A percentile compares a stretch with the other conserved stretches of the same genome.
Conservation (phyloP, 2,888 invertebrate species). For the Toxonevra muliebris region DNA sequence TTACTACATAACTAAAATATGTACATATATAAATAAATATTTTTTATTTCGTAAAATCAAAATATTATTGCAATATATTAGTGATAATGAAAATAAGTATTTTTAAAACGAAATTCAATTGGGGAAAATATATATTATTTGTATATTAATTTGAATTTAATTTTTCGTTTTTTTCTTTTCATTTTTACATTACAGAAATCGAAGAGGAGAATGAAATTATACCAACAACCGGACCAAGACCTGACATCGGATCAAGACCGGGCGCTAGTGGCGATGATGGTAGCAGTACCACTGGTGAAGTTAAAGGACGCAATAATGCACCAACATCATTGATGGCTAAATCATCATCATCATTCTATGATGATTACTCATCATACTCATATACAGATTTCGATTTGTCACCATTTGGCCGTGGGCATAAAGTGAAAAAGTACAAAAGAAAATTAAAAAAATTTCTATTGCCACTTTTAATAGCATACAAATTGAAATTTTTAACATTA, state of each 20-base stretch:
- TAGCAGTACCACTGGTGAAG: slow-evolving; percentile 42
- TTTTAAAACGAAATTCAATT: too few species aligned
- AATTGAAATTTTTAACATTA: slow-evolving; percentile 81
- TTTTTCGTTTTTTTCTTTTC: neutral
- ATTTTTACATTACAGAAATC: neutral
- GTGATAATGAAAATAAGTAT: too few species aligned
- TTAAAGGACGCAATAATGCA: slow-evolving; percentile 47
- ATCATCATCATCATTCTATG: neutral
- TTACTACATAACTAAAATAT: too few species aligned
- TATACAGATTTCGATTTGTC: neutral
- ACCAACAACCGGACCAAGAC: neutral
- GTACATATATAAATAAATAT: too few species aligned
- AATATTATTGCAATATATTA: too few species aligned
- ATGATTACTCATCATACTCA: neutral
- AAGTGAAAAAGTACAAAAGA: slow-evolving; percentile 68
- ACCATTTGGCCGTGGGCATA: slow-evolving; percentile 49
- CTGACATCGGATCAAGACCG: neutral
- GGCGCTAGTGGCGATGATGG: neutral
- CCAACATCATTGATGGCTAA: neutral
- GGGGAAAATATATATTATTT: too few species aligned
- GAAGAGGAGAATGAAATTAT: neutral
- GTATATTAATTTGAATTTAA: neutral
- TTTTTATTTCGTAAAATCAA: too few species aligned
- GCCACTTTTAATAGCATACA: slow-evolving; percentile 82
- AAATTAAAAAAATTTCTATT: slow-evolving; percentile 76